Conservation (phyloP, 2,113 vertebrate species). For the Caranx ignobilis region DNA sequence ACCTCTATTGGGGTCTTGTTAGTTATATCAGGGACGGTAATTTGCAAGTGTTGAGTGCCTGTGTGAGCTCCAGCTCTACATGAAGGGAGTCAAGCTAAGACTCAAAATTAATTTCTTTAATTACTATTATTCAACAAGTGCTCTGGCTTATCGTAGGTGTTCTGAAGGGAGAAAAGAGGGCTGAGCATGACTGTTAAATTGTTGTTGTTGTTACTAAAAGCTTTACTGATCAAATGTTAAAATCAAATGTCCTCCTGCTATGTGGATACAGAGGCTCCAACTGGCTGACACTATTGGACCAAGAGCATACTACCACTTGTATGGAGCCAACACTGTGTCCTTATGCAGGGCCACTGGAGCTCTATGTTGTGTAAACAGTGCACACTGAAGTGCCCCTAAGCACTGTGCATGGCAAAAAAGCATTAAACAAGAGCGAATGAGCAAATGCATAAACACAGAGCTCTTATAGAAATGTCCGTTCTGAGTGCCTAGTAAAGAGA, state of each 20-base stretch:
- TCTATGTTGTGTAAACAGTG: slow-evolving; percentile 49
- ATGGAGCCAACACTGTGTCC: slow-evolving; percentile 49
- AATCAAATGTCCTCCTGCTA: slow-evolving; percentile 39
- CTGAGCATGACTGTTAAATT: not conserved
- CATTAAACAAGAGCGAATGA: slow-evolving; percentile 47
- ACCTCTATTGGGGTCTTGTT: too few relatives aligned
- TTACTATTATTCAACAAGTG: not conserved
- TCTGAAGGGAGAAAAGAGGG: slow-evolving; percentile 1
- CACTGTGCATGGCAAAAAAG: slow-evolving; percentile 41
- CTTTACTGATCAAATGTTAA: slow-evolving; percentile 35
- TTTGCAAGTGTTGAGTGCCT: too few relatives aligned
- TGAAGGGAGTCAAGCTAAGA: not conserved
- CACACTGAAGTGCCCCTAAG: slow-evolving; percentile 33
- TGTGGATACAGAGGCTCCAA: slow-evolving; percentile 27
- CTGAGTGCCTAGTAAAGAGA: slow-evolving; percentile 10
- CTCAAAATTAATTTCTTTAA: not conserved
- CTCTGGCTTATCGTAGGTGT: not conserved
- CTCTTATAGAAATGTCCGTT: slow-evolving; percentile 29
- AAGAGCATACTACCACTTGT: slow-evolving; percentile 37
- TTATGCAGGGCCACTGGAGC: slow-evolving; percentile 43
- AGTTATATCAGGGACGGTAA: too few relatives aligned
- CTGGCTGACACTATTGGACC: slow-evolving; percentile 42
- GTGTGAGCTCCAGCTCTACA: too few relatives aligned
- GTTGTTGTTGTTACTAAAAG: slow-evolving; percentile 2
- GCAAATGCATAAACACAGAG: slow-evolving; percentile 49